These are phyloP conservation scores for Sciurus carolinensis DNA, from an alignment of 2,797 vertebrate species.

Conservation along the genomic window DNA sequence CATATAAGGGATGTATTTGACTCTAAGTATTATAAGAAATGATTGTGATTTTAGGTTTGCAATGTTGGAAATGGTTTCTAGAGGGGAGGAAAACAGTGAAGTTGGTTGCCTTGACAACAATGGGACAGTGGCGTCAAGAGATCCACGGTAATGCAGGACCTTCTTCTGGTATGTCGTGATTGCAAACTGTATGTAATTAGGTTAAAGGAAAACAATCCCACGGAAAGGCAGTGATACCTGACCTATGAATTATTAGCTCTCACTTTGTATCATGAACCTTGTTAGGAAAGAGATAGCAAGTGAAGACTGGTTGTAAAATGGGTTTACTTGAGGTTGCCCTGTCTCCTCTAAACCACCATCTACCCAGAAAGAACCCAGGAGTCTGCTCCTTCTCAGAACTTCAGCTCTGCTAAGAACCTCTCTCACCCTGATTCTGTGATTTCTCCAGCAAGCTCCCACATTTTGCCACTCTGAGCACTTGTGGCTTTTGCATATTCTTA, in stretches of 20 bases:
- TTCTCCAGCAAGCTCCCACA: conserved; percentile 3
- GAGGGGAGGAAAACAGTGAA: conserved; percentile 75
- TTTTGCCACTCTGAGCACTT: conserved; percentile 53
- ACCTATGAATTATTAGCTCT: conserved; percentile 76
- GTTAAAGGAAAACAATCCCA: conserved; percentile 83
- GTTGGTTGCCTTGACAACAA: conserved; percentile 88
- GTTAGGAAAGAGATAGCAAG: conserved; percentile 76
- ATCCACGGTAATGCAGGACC: conserved; percentile 73
- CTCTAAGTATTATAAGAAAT: conserved; percentile 75
- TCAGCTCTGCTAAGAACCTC: background rate
- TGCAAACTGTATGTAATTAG: conserved; percentile 79
- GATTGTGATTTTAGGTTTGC: conserved; percentile 79
- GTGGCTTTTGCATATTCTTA: conserved; percentile 30
- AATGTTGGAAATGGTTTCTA: conserved; percentile 81
- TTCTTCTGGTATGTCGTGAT: conserved; percentile 60
- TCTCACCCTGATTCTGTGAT: conserved; percentile 52
- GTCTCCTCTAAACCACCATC: background rate
- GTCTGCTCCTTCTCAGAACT: background rate
- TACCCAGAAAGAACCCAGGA: background rate
- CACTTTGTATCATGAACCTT: conserved; percentile 67
- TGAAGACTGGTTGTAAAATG: conserved; percentile 3
- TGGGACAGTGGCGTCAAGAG: conserved; percentile 77
- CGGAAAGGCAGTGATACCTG: conserved; percentile 70
- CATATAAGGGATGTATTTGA: conserved; percentile 79
- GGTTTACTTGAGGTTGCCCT: background rate